Evolutionary conservation across 2,113 vertebrate species (phyloP).

Genomic region (Motacilla alba): DNA sequence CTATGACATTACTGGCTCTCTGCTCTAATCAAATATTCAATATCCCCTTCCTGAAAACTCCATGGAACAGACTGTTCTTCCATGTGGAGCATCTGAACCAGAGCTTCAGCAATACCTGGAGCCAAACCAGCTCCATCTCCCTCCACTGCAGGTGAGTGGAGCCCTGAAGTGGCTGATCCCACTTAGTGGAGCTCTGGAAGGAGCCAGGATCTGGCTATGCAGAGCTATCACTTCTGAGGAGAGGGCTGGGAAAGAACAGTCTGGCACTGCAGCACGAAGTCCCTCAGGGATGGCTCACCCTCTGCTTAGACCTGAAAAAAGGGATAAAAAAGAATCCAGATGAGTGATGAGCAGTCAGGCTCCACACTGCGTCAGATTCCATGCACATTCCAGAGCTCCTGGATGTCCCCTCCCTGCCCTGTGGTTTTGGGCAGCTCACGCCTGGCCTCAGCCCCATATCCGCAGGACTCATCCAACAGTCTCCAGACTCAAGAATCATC

Average conservation of each 20-base stretch:
- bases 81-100: accelerated
- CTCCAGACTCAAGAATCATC: conserved; percentile 55
- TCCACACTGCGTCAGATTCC: accelerated
- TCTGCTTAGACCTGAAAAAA: neutral
- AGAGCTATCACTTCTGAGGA: neutral
- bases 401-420: accelerated
- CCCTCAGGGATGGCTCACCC: accelerated
- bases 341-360: accelerated
- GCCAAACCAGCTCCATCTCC: neutral
- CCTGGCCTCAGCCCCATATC: conserved; percentile 72
- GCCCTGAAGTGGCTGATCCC: neutral
- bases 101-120: neutral
- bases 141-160: accelerated
- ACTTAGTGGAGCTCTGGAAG: accelerated
- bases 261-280: neutral
- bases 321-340: neutral
- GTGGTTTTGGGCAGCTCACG: accelerated
- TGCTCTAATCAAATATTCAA: neutral
- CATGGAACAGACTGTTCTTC: accelerated
- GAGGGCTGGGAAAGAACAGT: neutral
- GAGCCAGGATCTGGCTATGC: neutral
- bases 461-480: conserved; percentile 70
- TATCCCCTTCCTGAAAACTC: too few relatives aligned
- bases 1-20: neutral
- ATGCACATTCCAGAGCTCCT: accelerated